Conservation (phyloP, 2,797 vertebrate genomes). For the Oryzias sinensis region DNA sequence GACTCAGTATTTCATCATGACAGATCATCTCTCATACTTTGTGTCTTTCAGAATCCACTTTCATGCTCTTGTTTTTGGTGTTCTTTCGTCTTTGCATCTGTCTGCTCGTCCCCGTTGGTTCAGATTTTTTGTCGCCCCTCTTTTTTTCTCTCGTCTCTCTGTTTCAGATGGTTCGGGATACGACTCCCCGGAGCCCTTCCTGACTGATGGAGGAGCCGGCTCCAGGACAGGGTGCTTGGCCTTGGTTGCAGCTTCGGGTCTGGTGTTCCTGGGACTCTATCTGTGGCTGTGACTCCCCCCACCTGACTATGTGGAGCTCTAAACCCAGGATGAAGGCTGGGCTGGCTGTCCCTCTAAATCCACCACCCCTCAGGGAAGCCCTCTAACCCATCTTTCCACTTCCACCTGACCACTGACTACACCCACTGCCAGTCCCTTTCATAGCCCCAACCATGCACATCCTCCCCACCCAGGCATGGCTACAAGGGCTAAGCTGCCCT, state of each 20-base stretch:
- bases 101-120: slow-evolving; percentile 41
- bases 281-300: slow-evolving; percentile 65
- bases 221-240: slow-evolving; percentile 57
- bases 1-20: slow-evolving; percentile 1
- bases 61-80: slow-evolving; percentile 1
- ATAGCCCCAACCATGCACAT: slow-evolving; percentile 53
- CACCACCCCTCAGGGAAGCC: slow-evolving; percentile 80
- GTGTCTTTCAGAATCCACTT: slow-evolving; percentile 18
- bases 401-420: slow-evolving; percentile 65
- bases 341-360: slow-evolving; percentile 73
- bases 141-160: slow-evolving; percentile 48
- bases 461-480: slow-evolving; percentile 48
- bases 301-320: slow-evolving; percentile 50
- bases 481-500: slow-evolving; percentile 40
- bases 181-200: slow-evolving; percentile 93
- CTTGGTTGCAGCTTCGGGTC: slow-evolving; percentile 51
- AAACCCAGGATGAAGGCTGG: slow-evolving; percentile 60
- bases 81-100: slow-evolving; percentile 28
- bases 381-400: slow-evolving; percentile 48
- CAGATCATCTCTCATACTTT: slow-evolving; percentile 42
- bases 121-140: slow-evolving; percentile 65
- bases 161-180: slow-evolving; percentile 90
- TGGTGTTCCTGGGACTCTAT: slow-evolving; percentile 63
- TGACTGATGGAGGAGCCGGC: slow-evolving; percentile 88
- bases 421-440: slow-evolving; percentile 60